Base-by-base conservation (phyloP, 2,797 vertebrate genomes). In the Cirrhinus molitorella region DNA sequence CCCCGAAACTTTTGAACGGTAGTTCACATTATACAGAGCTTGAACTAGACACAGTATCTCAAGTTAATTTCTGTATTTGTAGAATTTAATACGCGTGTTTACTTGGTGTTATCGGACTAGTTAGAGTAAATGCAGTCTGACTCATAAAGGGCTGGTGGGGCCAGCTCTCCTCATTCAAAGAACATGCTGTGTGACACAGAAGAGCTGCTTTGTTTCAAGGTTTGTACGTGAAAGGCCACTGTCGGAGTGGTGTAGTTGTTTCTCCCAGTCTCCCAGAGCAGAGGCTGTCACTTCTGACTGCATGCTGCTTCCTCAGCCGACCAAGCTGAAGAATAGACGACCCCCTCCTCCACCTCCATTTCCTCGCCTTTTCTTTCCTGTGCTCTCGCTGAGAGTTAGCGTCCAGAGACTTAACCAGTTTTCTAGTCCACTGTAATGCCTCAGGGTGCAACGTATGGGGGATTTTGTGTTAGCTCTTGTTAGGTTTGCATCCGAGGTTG, bases 181-280 rank as follows among this genome's bases (percentile, higher is more conserved):
- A 89, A 89, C 89, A 87, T 89, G 93, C 92, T 94, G 92, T 83
- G 74, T 88, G 80, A 72, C 80, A 83, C 85, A 91, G 87, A 94
- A 95, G 90, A 55, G 91, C 80, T 81, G 86, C 93, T 95, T 95
- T 96, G 95, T 95, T 86, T 86, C 79, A 59, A n/a, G 59, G 59
- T 85, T 81, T 82, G 85, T 88, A 86, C 84, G 88, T 92, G 84
- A 92, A 88, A 91, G 88, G 75, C 81, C 81, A 89, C 88, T 92
- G 84, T 87, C 85, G 28, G n/a, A 71, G 74, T 85, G 65, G 61
- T 82, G 31, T 79, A 72, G 78, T 73, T 81, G 65, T 43, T 55
- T 74, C 72, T 83, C 61, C 28, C 37, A 47, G 74, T 49, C 65
- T 73, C 57, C 23, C 37, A 85, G 61, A 67, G 76, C 80, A 65